Conservation (phyloP, 2,888 invertebrate species). For the Xanthorhoe spadicearia region DNA sequence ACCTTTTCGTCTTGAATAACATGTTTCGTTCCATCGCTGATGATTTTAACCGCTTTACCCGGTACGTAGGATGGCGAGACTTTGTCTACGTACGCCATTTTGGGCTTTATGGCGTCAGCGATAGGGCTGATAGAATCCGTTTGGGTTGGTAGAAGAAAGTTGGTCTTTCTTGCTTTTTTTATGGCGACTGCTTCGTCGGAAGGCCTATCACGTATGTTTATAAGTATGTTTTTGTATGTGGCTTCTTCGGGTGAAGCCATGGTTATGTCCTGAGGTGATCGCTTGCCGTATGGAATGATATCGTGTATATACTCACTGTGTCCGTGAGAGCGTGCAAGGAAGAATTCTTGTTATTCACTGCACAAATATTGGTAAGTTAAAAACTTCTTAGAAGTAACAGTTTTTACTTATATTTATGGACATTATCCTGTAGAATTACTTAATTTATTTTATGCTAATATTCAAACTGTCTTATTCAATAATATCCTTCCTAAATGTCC, state of each 20-base stretch:
- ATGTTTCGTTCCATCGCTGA: slow-evolving; percentile 82
- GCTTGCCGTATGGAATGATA: slow-evolving; percentile 65
- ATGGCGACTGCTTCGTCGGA: slow-evolving; percentile 71
- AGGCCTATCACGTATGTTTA: slow-evolving; percentile 74
- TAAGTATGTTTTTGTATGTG: slow-evolving; percentile 76
- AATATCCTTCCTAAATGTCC: too few relatives aligned
- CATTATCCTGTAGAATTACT: too few relatives aligned
- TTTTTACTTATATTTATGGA: too few relatives aligned
- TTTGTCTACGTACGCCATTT: slow-evolving; percentile 75
- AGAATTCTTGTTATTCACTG: slow-evolving; percentile 48
- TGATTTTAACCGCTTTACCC: slow-evolving; percentile 90
- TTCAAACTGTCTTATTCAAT: too few relatives aligned
- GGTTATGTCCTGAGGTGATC: slow-evolving; percentile 78
- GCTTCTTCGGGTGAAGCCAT: slow-evolving; percentile 80
- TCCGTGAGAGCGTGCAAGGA: slow-evolving; percentile 57
- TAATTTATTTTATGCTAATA: too few relatives aligned
- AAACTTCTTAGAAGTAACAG: not conserved
- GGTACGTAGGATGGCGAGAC: slow-evolving; percentile 81
- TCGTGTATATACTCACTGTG: slow-evolving; percentile 82
- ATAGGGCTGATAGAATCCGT: slow-evolving; percentile 71
- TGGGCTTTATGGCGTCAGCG: slow-evolving; percentile 62
- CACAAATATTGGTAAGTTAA: slow-evolving; percentile 40
- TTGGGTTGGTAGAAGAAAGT: slow-evolving; percentile 67
- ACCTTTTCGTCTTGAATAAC: slow-evolving; percentile 70
- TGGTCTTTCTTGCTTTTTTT: slow-evolving; percentile 67